phyloP scores from a whole-genome alignment of 2,113 vertebrate species.

The Jacana jacana region DNA sequence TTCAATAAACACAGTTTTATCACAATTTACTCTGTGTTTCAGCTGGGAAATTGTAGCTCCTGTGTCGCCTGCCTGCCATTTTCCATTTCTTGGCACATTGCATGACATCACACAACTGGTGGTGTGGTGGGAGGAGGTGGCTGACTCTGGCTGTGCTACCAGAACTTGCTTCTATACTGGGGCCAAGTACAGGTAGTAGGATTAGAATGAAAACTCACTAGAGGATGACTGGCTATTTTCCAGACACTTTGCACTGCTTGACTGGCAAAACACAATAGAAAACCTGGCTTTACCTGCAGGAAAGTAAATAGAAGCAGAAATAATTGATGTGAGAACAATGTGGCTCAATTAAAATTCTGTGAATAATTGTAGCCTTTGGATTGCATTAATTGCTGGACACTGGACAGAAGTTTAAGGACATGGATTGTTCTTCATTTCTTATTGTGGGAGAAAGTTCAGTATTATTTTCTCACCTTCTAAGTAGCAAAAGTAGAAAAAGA shows the following conservation, averaged over 20 bases:
- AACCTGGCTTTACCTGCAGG: not conserved
- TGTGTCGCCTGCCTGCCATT: not conserved
- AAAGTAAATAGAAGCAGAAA: conserved; percentile 3
- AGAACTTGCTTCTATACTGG: not conserved
- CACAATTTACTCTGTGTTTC: not conserved
- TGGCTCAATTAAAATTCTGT: not conserved
- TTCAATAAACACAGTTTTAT: not conserved
- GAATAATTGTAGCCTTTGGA: not conserved
- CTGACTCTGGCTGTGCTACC: not conserved
- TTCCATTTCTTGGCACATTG: not conserved
- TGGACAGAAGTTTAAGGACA: not conserved
- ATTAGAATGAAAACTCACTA: not conserved
- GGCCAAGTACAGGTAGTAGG: not conserved
- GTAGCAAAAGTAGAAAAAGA: not conserved
- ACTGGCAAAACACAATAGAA: not conserved
- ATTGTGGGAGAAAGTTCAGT: not conserved
- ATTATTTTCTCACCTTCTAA: not conserved
- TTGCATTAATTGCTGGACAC: not conserved
- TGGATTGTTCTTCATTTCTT: not conserved
- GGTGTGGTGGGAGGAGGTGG: not conserved
- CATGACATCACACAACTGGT: not conserved
- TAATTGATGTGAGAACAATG: not conserved
- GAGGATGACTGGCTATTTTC: not conserved
- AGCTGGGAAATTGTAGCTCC: not conserved
- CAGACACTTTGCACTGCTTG: not conserved